phyloP scores from a whole-genome alignment of 2,113 vertebrate genomes.

The Phaetusa simplex region DNA sequence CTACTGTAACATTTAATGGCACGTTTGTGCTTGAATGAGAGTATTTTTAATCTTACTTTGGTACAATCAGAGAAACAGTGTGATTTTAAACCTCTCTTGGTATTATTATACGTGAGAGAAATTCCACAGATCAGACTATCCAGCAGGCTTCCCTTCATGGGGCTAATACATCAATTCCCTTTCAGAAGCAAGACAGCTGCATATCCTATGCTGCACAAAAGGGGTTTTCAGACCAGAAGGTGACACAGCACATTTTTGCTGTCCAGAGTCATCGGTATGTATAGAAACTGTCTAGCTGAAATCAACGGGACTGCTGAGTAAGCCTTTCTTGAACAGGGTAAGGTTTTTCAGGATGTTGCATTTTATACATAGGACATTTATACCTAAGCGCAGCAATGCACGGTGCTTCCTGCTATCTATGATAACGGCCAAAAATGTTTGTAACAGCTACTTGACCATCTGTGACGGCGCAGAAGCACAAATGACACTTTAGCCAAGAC shows the following conservation, averaged over 20 bases:
- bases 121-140: not conserved
- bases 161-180: not conserved
- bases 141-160: not conserved
- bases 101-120: not conserved
- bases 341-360: not conserved
- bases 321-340: not conserved
- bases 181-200: not conserved
- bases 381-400: not conserved
- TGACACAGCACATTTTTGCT: not conserved
- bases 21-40: not conserved
- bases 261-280: not conserved
- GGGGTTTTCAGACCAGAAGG: not conserved
- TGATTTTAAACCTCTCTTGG: not conserved
- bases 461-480: not conserved
- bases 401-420: not conserved
- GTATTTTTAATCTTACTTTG: not conserved
- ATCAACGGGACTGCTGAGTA: not conserved
- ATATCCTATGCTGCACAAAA: not conserved
- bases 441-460: not conserved
- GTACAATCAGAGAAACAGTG: not conserved
- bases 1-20: not conserved
- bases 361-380: not conserved
- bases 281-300: not conserved
- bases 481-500: not conserved
- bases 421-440: not conserved